Conservation (phyloP, 1,140 invertebrate genomes). For the Oppia nitens region DNA sequence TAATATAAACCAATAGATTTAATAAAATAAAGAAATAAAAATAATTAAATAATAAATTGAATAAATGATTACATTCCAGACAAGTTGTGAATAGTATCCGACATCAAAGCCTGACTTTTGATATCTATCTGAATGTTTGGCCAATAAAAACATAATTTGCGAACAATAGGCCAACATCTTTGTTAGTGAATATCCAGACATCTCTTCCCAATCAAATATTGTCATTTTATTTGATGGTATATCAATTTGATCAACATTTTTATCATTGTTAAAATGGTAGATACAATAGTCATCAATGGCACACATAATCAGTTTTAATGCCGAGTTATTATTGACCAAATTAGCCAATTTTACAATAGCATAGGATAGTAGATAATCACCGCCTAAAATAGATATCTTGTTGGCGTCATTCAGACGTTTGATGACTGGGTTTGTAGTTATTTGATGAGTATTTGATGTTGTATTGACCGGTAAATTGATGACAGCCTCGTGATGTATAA, state of each 20-base stretch:
- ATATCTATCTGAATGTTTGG: background rate
- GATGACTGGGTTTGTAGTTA: background rate
- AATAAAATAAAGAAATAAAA: too few species aligned
- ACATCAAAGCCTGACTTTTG: constrained; percentile 2
- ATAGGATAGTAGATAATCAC: constrained; percentile 11
- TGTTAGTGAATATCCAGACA: background rate
- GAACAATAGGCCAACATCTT: background rate
- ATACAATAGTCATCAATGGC: constrained; percentile 8
- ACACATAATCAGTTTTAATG: constrained; percentile 1
- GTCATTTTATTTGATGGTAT: background rate
- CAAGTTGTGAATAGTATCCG: constrained; percentile 3
- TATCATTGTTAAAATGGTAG: constrained; percentile 1
- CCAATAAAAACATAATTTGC: background rate
- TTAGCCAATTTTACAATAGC: constrained; percentile 1
- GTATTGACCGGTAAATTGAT: constrained; percentile 4
- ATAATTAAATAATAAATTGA: too few species aligned
- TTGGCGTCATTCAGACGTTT: constrained; percentile 1
- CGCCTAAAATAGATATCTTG: constrained; percentile 5
- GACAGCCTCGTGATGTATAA: constrained; percentile 4
- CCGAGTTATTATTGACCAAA: background rate
- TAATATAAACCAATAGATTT: too few species aligned
- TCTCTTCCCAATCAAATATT: background rate
- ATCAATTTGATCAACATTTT: background rate
- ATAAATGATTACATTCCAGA: constrained; percentile 12
- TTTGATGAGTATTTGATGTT: background rate